Evolutionary conservation across 2,797 vertebrate genomes (phyloP), one percentile per base, ranked within the genome.

Genomic region (Takifugu ocellatus): DNA sequence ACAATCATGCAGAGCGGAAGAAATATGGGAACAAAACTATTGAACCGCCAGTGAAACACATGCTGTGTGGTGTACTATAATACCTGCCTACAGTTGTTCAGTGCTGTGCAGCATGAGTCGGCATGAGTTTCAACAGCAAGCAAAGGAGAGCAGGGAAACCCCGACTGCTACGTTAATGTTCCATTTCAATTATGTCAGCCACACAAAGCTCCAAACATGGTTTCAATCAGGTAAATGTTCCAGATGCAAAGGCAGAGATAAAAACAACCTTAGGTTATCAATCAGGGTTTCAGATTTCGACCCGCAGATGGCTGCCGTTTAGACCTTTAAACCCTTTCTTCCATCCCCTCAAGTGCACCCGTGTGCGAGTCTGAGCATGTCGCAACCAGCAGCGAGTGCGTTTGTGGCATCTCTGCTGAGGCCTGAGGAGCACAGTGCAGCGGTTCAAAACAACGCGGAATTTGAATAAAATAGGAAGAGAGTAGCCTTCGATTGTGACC

Each of bases 41-140:
- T 66, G 46, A 57, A 54, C 63, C 60, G 72, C 51, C 49, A 48
- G 66, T 49, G 51, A 63, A 70, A 46, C 72, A 67, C 72, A 72
- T 62, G 63, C 64, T 70, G 73, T 61, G 68, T 61, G 68, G 57
- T 70, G 66, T 68, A 61, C 60, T 72, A 84, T 36, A 74, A 82
- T 61, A 79, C 63, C 63, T 71, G 61, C 67, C 74, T 61, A 51
- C 44, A 46, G 16, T 21, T n/a, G 54, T 64, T 74, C 63, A 73
- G 70, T 65, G 72, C 70, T 68, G 25, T 49, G 68, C 67, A 78
- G 70, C 63, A 51, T 14, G 12, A 21, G 36, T 59, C 50, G 47
- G 29, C n/a, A 44, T 17, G 3, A 59, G 46, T 69, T 65, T 61
- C 14, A 39, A 53, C 45, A 54, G 43, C 44, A 52, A 65, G 60